Conservation (phyloP, 2,888 invertebrate species). For the Branchellion lobata region DNA sequence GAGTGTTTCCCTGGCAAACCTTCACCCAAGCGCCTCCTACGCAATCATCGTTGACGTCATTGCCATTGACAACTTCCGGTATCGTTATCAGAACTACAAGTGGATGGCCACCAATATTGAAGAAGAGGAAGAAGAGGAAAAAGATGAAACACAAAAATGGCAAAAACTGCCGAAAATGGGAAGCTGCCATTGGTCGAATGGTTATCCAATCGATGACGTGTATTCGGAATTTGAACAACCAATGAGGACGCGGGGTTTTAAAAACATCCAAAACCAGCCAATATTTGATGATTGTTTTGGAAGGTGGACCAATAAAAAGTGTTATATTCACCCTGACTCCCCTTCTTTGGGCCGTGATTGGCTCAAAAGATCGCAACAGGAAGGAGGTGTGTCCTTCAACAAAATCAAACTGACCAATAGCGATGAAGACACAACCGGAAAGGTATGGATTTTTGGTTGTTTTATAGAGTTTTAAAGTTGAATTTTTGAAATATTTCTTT, state of each 20-base stretch:
- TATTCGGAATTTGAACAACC: no score
- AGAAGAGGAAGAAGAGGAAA: background rate
- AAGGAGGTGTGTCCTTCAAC: slow-evolving; percentile 23
- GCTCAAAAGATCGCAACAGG: slow-evolving; percentile 21
- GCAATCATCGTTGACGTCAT: slow-evolving; percentile 30
- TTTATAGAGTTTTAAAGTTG: no score
- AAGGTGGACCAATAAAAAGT: background rate
- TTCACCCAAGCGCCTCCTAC: slow-evolving; percentile 4
- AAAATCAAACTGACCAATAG: slow-evolving; percentile 38
- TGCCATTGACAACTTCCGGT: slow-evolving; percentile 6
- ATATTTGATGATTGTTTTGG: no score
- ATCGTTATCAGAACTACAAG: slow-evolving; percentile 29
- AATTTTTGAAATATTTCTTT: no score
- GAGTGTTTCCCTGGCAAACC: background rate
- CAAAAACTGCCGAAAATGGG: no score
- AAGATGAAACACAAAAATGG: no score
- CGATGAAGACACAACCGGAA: background rate
- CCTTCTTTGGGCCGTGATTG: slow-evolving; percentile 17
- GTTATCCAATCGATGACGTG: no score
- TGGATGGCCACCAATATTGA: slow-evolving; percentile 16
- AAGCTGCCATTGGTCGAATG: no score
- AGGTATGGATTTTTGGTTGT: slow-evolving; percentile 7
- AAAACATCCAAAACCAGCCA: no score
- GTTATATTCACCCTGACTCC: slow-evolving; percentile 34
- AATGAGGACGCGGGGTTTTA: no score